A percentile compares a stretch with the other conserved stretches of the same genome.
Conservation (phyloP, 2,888 invertebrate genomes). For the Pseudanteris insignis region DNA sequence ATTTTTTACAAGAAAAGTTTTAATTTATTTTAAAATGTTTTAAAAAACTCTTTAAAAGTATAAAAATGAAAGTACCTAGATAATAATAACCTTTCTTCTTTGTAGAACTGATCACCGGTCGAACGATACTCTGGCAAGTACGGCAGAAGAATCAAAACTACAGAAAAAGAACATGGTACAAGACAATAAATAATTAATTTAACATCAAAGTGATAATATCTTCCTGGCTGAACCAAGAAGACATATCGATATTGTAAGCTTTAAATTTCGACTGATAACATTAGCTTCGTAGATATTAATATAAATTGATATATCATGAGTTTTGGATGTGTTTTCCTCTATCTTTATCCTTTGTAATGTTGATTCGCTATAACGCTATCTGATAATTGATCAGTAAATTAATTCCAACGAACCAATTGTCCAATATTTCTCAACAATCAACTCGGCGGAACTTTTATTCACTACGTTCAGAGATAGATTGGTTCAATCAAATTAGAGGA, state of each 20-base stretch:
- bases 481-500: conserved; percentile 23
- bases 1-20: too few relatives aligned
- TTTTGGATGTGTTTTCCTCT: conserved; percentile 43
- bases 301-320: conserved; percentile 35
- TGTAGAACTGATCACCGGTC: conserved; percentile 51
- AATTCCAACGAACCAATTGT: too few relatives aligned
- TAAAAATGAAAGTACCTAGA: too few relatives aligned
- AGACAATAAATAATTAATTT: conserved; percentile 46
- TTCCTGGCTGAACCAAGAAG: conserved; percentile 48
- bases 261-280: conserved; percentile 46
- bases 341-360: neutral
- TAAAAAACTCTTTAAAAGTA: too few relatives aligned
- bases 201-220: conserved; percentile 46
- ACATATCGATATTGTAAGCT: conserved; percentile 48
- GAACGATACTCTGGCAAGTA: conserved; percentile 50
- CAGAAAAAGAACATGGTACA: conserved; percentile 42
- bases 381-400: too few relatives aligned
- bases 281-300: conserved; percentile 43
- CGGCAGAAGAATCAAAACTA: conserved; percentile 32
- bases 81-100: too few relatives aligned
- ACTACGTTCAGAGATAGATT: too few relatives aligned
- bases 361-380: too few relatives aligned
- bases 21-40: too few relatives aligned
- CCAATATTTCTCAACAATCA: too few relatives aligned
- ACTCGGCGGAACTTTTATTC: too few relatives aligned